Percentiles rank a stretch among this genome's conserved stretches.
These are phyloP conservation scores for Acomys russatus DNA, from an alignment of 2,797 vertebrate species.

Conservation along the genomic window DNA sequence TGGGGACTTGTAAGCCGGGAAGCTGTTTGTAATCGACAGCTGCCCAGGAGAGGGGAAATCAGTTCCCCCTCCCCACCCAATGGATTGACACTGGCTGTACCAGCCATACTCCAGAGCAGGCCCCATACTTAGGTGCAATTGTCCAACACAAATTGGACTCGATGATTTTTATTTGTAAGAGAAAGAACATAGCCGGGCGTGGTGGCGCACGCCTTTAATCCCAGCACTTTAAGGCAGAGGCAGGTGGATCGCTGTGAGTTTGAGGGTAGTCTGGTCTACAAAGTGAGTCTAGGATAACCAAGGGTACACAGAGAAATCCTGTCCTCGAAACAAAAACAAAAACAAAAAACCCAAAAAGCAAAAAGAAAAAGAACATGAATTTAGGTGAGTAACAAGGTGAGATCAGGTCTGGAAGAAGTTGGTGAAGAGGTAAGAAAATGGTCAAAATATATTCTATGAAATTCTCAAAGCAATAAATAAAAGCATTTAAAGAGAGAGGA, in stretches of 20 bases:
- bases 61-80: not conserved
- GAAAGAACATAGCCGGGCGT: not conserved
- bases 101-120: not conserved
- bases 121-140: no score
- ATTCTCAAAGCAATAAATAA: not conserved
- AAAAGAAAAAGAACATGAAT: not conserved
- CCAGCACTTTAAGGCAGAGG: no score
- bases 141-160: no score
- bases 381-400: not conserved
- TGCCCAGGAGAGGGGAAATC: not conserved
- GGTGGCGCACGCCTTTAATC: no score
- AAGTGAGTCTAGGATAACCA: no score
- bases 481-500: not conserved
- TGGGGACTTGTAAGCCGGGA: not conserved
- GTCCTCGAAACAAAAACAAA: no score
- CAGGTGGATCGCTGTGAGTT: no score
- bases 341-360: no score
- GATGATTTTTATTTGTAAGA: not conserved
- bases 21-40: not conserved
- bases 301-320: no score
- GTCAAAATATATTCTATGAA: not conserved
- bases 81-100: no score
- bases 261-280: no score
- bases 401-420: not conserved
- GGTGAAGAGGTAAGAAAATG: not conserved